Conservation (phyloP, 1,140 invertebrate species). For the Ips typographus region DNA sequence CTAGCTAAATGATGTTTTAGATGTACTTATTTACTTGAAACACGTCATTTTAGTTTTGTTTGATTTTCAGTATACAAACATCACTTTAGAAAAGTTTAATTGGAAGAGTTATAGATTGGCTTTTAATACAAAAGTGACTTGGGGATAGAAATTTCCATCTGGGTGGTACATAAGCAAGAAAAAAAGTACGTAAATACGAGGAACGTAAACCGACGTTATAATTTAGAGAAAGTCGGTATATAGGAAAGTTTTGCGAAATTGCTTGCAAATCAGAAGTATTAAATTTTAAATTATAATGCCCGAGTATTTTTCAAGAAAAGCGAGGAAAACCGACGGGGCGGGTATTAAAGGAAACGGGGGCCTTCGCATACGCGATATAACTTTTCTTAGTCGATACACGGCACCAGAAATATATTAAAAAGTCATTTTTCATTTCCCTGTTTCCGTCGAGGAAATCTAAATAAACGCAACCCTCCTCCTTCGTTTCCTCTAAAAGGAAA, state of each 20-base stretch:
- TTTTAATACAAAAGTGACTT: too few relatives aligned
- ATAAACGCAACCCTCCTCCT: conserved; percentile 1
- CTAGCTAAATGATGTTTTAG: too few relatives aligned
- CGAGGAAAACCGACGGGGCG: conserved; percentile 18
- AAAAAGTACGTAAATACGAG: too few relatives aligned
- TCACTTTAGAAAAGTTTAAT: too few relatives aligned
- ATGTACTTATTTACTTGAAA: too few relatives aligned
- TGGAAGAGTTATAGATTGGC: too few relatives aligned
- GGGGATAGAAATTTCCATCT: too few relatives aligned
- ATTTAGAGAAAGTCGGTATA: neutral
- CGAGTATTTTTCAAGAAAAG: conserved; percentile 33
- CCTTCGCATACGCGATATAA: conserved; percentile 26
- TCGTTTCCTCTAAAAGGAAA: too few relatives aligned
- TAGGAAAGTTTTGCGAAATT: conserved; percentile 28
- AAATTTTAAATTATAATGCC: conserved; percentile 37
- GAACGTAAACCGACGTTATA: too few relatives aligned
- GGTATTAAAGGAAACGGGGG: conserved; percentile 26
- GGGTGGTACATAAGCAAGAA: too few relatives aligned
- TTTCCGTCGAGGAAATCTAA: conserved; percentile 26
- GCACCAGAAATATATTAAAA: conserved; percentile 33
- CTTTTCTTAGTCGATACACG: conserved; percentile 33
- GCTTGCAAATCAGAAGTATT: conserved; percentile 36
- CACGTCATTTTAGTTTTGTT: too few relatives aligned
- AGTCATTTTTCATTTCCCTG: conserved; percentile 35
- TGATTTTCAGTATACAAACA: too few relatives aligned